phyloP scores from a whole-genome alignment of 2,113 vertebrate genomes.

The Acanthochromis polyacanthus region DNA sequence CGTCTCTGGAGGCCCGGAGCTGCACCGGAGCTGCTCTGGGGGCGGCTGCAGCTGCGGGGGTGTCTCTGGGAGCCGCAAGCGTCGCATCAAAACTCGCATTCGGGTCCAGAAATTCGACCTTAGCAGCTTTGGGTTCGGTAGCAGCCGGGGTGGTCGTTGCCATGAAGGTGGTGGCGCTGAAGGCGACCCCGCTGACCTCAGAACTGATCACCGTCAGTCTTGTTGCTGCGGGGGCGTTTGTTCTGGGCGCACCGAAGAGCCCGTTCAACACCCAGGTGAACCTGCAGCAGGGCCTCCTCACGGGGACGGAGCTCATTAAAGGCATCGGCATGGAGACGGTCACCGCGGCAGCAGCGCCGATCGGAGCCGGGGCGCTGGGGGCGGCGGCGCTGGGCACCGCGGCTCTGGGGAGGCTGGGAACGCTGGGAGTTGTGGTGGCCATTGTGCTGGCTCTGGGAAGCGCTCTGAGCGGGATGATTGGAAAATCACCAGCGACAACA shows the following conservation, averaged over 20 bases:
- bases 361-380: slow-evolving; percentile 71
- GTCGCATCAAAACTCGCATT: slow-evolving; percentile 56
- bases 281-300: slow-evolving; percentile 60
- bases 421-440: slow-evolving; percentile 62
- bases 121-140: slow-evolving; percentile 42
- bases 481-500: slow-evolving; percentile 38
- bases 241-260: slow-evolving; percentile 71
- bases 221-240: slow-evolving; percentile 59
- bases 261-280: slow-evolving; percentile 69
- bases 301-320: slow-evolving; percentile 63
- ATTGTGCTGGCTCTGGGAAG: slow-evolving; percentile 64
- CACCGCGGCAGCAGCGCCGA: slow-evolving; percentile 72
- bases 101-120: slow-evolving; percentile 23
- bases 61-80: slow-evolving; percentile 64
- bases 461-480: slow-evolving; percentile 52
- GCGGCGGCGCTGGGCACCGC: slow-evolving; percentile 61
- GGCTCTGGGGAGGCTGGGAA: slow-evolving; percentile 72
- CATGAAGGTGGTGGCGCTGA: slow-evolving; percentile 6
- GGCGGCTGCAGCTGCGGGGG: slow-evolving; percentile 59
- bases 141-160: slow-evolving; percentile 33
- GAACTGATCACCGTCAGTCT: slow-evolving; percentile 53
- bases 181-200: background rate
- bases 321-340: slow-evolving; percentile 77
- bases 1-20: slow-evolving; percentile 36
- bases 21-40: slow-evolving; percentile 56